Evolutionary conservation across 1,140 invertebrate species (phyloP).

Genomic region (Macrosteles quadrilineatus): DNA sequence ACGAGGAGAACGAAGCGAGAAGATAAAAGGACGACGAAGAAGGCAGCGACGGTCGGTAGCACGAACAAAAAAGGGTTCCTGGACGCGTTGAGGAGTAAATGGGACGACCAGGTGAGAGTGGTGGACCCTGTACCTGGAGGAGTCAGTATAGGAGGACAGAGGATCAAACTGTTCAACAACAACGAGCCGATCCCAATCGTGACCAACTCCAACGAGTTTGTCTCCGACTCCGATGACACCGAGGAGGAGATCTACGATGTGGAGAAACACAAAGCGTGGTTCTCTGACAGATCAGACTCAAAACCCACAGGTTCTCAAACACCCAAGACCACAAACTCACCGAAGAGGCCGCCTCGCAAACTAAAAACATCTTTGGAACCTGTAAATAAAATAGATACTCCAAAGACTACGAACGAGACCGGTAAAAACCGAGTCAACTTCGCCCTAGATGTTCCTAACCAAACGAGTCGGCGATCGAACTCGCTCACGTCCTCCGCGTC

Average conservation of each 20-base stretch:
- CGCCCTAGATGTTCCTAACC: constrained; percentile 29
- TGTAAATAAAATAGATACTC: constrained; percentile 36
- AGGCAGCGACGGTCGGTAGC: constrained; percentile 37
- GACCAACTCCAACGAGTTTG: constrained; percentile 15
- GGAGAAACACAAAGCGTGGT: constrained; percentile 11
- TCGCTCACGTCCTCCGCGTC: constrained; percentile 30
- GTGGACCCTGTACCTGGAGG: constrained; percentile 46
- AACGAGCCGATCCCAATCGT: constrained; percentile 41
- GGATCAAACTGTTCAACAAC: constrained; percentile 53
- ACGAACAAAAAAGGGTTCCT: constrained; percentile 46
- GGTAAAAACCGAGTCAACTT: constrained; percentile 31
- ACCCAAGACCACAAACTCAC: constrained; percentile 32
- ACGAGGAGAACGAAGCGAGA: neutral
- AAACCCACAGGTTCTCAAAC: constrained; percentile 1
- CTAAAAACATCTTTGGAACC: constrained; percentile 12
- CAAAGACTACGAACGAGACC: constrained; percentile 19
- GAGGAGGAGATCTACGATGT: constrained; percentile 6
- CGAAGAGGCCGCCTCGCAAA: constrained; percentile 49
- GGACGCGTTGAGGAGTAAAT: neutral
- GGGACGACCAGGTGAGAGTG: constrained; percentile 50
- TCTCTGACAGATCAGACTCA: neutral
- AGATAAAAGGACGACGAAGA: constrained; percentile 28
- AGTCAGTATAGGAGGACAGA: constrained; percentile 53
- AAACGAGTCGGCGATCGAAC: constrained; percentile 40
- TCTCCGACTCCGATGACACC: constrained; percentile 26